Conservation (phyloP, 2,113 vertebrate species). For the Rhombomys opimus region DNA sequence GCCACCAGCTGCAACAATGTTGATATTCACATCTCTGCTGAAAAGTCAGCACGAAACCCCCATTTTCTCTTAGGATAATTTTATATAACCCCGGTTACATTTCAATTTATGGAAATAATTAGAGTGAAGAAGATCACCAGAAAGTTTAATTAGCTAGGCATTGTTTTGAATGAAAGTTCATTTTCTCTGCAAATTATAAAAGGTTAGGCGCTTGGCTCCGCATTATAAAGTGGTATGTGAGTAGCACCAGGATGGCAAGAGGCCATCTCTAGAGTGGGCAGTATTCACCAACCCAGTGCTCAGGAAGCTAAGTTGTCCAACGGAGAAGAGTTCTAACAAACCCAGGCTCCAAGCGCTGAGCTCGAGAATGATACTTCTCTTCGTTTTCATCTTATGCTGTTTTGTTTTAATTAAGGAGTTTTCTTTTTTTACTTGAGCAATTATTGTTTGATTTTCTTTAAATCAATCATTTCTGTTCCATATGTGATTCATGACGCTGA, state of each 20-base stretch:
- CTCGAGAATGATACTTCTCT: background rate
- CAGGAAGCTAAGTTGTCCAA: background rate
- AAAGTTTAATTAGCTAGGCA: conserved; percentile 88
- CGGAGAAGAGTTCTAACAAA: background rate
- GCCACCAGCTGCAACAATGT: conserved; percentile 1
- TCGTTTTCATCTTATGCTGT: background rate
- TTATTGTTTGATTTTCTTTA: conserved; percentile 5
- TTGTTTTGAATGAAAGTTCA: conserved; percentile 89
- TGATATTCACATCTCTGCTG: conserved; percentile 65
- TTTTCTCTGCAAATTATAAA: conserved; percentile 89
- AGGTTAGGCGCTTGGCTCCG: conserved; percentile 81
- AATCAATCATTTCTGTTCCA: background rate
- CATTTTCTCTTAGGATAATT: conserved; percentile 84
- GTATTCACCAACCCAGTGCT: conserved; percentile 37
- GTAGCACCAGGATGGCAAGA: background rate
- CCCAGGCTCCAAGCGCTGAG: background rate
- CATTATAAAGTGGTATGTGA: conserved; percentile 78
- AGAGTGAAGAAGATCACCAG: conserved; percentile 87
- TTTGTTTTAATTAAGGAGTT: background rate
- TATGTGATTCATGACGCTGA: background rate
- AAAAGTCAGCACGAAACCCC: conserved; percentile 80
- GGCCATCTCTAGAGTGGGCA: background rate
- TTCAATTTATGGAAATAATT: conserved; percentile 90
- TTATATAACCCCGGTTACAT: conserved; percentile 85
- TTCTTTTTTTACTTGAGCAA: background rate